Base-by-base conservation (phyloP, 1,140 invertebrate species). In the Calycopis cecrops region DNA sequence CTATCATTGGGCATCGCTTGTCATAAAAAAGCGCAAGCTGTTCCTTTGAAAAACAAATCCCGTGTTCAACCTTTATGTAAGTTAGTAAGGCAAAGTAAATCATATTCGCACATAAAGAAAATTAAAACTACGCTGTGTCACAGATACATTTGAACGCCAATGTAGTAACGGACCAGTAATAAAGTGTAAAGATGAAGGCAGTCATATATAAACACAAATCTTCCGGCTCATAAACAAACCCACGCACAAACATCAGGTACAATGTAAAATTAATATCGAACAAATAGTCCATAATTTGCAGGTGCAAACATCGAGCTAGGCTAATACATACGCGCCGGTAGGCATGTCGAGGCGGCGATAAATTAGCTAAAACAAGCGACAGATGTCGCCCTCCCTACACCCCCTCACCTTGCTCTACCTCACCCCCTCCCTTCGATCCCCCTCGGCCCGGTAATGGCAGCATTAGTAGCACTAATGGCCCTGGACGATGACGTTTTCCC, bases 361-460 rank as follows among this genome's bases (percentile, higher is more conserved):
- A 85, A 86, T 86, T 86, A 85, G 71, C 67, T 80, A 79, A 85
- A 86, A 86, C 83, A 86, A 85, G 83, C 79, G 75, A 69, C 83
- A 86, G 76, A 80, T 85, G 83, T 69, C 71, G 65, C 51, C 60
- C 50, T 56, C 61, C 64, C 57, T 52, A 57, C 54, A 59, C 38
- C 38, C 71, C 63, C 55, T 59, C 51, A 55, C 62, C 63, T 55
- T 52, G 55, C 55, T 59, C 55, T 17, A 55, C 50, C 68, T 69
- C 71, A 63, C 54, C 60, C 51, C 59, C 60, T 60, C 59, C 54
- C 57, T 54, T 18, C 54, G 47, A 66, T 62, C 59, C 54, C 55
- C 55, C 59, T 55, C 34, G 55, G 48, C 67, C 67, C 73, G 71
- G 76, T 86, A 84, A 85, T 83, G 79, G 75, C 62, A 60, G 73